phyloP scores from a whole-genome alignment of 1,140 invertebrate species.

The Protaetia brevitarsis region DNA sequence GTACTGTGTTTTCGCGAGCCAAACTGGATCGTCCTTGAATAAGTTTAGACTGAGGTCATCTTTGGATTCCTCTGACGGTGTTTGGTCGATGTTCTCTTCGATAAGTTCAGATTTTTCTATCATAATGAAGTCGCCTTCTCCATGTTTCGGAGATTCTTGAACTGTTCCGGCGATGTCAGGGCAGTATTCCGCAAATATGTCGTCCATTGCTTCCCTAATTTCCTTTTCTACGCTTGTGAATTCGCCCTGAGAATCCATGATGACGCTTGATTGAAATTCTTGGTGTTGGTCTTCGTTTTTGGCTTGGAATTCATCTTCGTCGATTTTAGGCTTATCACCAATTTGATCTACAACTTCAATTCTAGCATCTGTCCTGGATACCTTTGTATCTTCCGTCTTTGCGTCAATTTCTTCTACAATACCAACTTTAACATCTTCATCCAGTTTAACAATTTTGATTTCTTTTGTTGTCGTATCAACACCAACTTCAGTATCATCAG shows the following conservation, averaged over 20 bases:
- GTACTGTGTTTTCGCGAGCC: slow-evolving; percentile 59
- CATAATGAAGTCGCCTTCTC: not conserved
- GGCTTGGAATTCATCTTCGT: not conserved
- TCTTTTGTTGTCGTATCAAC: too few species aligned
- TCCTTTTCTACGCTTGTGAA: not conserved
- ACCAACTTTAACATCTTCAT: not conserved
- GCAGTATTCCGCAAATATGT: not conserved
- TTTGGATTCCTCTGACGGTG: not conserved
- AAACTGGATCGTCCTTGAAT: slow-evolving; percentile 56
- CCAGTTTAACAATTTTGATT: not conserved
- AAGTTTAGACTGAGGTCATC: slow-evolving; percentile 43
- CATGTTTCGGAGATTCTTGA: not conserved
- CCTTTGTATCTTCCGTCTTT: too few species aligned
- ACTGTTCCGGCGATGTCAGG: not conserved
- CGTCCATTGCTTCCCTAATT: slow-evolving; percentile 9
- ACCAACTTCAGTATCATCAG: too few species aligned
- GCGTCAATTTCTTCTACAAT: not conserved
- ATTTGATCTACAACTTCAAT: not conserved
- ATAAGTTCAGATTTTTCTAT: slow-evolving; percentile 8
- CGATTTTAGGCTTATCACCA: not conserved
- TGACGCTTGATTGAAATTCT: not conserved
- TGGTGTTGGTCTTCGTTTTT: too few species aligned
- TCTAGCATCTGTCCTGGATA: too few species aligned
- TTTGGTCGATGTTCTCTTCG: not conserved
- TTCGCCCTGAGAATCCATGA: not conserved